Evolutionary conservation across 2,888 invertebrate genomes (phyloP).

Genomic region (Diarsia rubi): DNA sequence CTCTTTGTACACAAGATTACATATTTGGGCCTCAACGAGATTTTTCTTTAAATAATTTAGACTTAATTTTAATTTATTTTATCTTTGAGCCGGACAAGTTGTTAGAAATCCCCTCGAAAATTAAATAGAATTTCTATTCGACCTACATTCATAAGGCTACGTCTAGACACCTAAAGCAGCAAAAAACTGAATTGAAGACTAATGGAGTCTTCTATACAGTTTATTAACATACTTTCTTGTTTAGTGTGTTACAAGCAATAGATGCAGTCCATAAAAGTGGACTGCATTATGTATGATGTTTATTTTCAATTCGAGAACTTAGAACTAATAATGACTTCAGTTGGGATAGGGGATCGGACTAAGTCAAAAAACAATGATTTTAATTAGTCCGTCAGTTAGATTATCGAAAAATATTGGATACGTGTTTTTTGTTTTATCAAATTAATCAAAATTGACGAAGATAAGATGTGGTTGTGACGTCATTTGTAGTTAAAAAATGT

Average conservation of each 20-base stretch:
- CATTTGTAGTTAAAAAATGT: no score
- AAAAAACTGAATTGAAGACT: not conserved
- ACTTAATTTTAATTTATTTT: slow-evolving; percentile 15
- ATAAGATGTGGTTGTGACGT: no score
- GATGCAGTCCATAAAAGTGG: not conserved
- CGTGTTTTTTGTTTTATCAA: no score
- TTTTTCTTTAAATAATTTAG: slow-evolving; percentile 38
- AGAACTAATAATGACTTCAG: not conserved
- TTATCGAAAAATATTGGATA: no score
- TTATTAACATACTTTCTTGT: not conserved
- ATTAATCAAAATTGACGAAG: no score
- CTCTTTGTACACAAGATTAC: slow-evolving; percentile 54
- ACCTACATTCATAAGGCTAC: not conserved
- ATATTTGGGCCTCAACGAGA: slow-evolving; percentile 42
- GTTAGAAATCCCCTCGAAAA: not conserved
- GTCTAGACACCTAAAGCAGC: not conserved
- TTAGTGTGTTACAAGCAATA: not conserved
- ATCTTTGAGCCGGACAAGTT: slow-evolving; percentile 30
- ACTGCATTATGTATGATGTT: not conserved
- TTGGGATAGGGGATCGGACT: no score
- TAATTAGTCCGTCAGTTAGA: no score
- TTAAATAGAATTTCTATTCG: not conserved
- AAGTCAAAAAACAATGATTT: no score
- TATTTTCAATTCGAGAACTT: not conserved
- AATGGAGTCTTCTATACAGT: no score